Conservation (phyloP, 2,797 vertebrate species). For the Brachymystax lenok region DNA sequence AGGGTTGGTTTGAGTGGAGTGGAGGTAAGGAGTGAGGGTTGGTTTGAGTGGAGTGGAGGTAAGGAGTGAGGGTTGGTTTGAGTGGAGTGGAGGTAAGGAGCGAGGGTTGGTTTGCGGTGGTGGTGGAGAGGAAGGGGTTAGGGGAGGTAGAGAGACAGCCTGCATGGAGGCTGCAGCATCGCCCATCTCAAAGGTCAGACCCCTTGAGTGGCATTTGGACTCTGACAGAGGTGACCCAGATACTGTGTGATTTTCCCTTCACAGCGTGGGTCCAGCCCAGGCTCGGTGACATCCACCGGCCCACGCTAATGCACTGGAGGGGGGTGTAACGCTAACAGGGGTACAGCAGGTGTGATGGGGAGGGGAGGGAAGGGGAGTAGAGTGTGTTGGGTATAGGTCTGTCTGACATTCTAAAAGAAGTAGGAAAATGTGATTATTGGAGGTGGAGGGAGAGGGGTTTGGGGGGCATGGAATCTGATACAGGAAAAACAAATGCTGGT, state of each 20-base stretch:
- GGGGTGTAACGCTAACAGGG: not conserved
- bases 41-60: too few relatives aligned
- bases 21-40: too few relatives aligned
- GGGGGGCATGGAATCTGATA: slow-evolving; percentile 64
- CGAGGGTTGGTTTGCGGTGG: slow-evolving; percentile 9
- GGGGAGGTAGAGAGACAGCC: slow-evolving; percentile 36
- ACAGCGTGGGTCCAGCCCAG: slow-evolving; percentile 42
- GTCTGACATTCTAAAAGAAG: slow-evolving; percentile 60
- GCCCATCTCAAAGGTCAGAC: slow-evolving; percentile 72
- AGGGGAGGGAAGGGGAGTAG: slow-evolving; percentile 21
- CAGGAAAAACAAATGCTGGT: slow-evolving; percentile 64
- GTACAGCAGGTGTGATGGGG: not conserved
- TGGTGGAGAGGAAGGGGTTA: slow-evolving; percentile 43
- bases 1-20: too few relatives aligned
- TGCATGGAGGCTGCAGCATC: slow-evolving; percentile 41
- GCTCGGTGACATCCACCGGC: slow-evolving; percentile 34
- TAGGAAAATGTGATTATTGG: slow-evolving; percentile 57
- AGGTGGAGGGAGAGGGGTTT: slow-evolving; percentile 50
- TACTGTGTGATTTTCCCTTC: slow-evolving; percentile 58
- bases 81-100: not conserved
- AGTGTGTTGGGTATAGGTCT: slow-evolving; percentile 21
- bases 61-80: too few relatives aligned
- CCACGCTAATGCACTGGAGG: slow-evolving; percentile 29
- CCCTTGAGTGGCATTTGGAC: slow-evolving; percentile 71
- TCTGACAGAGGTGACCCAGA: slow-evolving; percentile 71